Percentiles rank a stretch among this genome's conserved stretches.
Evolutionary conservation across 1,140 invertebrate species (phyloP).

Genomic region (Episyrphus balteatus): DNA sequence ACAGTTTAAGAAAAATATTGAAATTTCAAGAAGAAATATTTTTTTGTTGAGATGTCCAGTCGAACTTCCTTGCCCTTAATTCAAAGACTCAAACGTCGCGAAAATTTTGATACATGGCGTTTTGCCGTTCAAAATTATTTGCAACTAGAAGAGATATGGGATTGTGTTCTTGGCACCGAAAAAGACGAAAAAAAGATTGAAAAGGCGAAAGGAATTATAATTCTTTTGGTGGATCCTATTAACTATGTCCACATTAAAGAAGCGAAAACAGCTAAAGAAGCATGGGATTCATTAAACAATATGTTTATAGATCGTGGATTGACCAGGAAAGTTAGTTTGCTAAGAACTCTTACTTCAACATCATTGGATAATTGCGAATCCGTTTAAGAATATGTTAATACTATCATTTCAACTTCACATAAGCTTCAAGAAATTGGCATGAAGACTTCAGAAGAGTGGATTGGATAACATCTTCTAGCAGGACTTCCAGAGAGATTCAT

Average conservation of each 20-base stretch:
- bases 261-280: slow-evolving; percentile 15
- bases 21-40: too few species aligned
- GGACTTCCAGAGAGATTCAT: too few species aligned
- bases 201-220: slow-evolving; percentile 21
- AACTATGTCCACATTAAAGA: slow-evolving; percentile 20
- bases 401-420: too few species aligned
- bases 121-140: not conserved
- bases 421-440: too few species aligned
- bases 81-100: not conserved
- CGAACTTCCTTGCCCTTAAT: slow-evolving; percentile 5
- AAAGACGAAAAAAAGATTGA: slow-evolving; percentile 14
- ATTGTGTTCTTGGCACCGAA: slow-evolving; percentile 7
- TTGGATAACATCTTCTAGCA: too few species aligned
- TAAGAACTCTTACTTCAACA: slow-evolving; percentile 20
- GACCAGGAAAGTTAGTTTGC: slow-evolving; percentile 24
- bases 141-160: not conserved
- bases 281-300: slow-evolving; percentile 19
- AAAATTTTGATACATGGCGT: not conserved
- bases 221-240: slow-evolving; percentile 22
- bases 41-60: too few species aligned
- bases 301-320: slow-evolving; percentile 26
- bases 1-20: too few species aligned
- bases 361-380: slow-evolving; percentile 16
- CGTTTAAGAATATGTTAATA: slow-evolving; percentile 30
- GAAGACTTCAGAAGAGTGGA: too few species aligned